Evolutionary conservation across 2,797 vertebrate species (phyloP).

Genomic region (Mormyrops boulengeri): DNA sequence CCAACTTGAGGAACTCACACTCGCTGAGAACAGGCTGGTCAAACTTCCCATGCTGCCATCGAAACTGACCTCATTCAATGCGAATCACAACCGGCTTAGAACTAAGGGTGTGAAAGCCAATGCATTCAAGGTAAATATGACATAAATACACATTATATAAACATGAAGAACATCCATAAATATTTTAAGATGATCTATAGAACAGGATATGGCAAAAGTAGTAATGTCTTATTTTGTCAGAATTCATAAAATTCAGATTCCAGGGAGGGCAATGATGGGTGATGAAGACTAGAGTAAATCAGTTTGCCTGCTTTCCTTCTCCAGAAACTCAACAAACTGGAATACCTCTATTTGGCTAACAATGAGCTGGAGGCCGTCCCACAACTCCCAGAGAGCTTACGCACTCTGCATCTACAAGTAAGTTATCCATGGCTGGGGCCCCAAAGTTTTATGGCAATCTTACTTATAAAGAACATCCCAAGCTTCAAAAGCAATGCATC

Average conservation of each 20-base stretch:
- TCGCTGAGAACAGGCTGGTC: constrained; percentile 82
- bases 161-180: not conserved
- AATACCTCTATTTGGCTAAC: constrained; percentile 76
- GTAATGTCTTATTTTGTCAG: not conserved
- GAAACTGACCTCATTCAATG: constrained; percentile 80
- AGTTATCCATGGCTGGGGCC: constrained; percentile 19
- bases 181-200: not conserved
- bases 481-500: not conserved
- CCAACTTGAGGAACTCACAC: constrained; percentile 78
- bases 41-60: constrained; percentile 83
- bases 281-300: not conserved
- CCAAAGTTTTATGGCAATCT: not conserved
- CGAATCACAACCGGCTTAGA: constrained; percentile 84
- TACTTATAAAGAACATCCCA: not conserved
- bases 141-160: not conserved
- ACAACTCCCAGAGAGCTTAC: constrained; percentile 80
- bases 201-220: not conserved
- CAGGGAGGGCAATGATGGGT: not conserved
- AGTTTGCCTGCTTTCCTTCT: not conserved
- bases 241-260: not conserved
- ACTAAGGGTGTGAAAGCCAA: constrained; percentile 90
- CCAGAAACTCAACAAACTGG: constrained; percentile 79
- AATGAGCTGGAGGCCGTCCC: constrained; percentile 87
- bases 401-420: constrained; percentile 89
- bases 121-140: constrained; percentile 76